Conservation (phyloP, 2,888 invertebrate species). For the Pachliopta kotzebuea region DNA sequence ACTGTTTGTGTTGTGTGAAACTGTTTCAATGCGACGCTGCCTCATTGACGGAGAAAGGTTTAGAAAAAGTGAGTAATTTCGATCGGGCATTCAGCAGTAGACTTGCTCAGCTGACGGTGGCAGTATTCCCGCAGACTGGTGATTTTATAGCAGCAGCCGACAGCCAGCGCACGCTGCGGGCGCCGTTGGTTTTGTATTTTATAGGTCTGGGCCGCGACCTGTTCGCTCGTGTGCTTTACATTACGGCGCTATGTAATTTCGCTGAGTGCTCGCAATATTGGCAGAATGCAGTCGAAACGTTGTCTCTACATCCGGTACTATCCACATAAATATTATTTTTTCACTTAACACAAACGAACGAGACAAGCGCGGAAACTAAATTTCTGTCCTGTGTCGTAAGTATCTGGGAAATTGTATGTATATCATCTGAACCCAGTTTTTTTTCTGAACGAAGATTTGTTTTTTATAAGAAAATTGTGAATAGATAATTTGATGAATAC, state of each 20-base stretch:
- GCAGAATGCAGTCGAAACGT: constrained; percentile 25
- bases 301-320: constrained; percentile 20
- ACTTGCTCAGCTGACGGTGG: constrained; percentile 1
- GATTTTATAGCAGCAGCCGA: constrained; percentile 4
- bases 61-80: constrained; percentile 2
- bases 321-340: constrained; percentile 1
- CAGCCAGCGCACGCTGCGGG: constrained; percentile 9
- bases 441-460: too few species aligned
- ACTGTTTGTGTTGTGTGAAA: too few species aligned
- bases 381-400: neutral
- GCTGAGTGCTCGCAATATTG: constrained; percentile 37
- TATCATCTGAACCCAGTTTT: too few species aligned
- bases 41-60: neutral
- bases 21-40: neutral
- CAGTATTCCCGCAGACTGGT: constrained; percentile 2
- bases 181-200: constrained; percentile 22
- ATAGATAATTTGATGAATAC: neutral
- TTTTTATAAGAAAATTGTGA: too few species aligned
- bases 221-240: constrained; percentile 17
- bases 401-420: too few species aligned
- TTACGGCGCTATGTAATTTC: constrained; percentile 35
- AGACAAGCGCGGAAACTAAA: neutral
- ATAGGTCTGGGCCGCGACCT: constrained; percentile 23
- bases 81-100: neutral
- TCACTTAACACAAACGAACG: neutral